phyloP scores from a whole-genome alignment of 2,113 vertebrate species.

The Physeter macrocephalus region DNA sequence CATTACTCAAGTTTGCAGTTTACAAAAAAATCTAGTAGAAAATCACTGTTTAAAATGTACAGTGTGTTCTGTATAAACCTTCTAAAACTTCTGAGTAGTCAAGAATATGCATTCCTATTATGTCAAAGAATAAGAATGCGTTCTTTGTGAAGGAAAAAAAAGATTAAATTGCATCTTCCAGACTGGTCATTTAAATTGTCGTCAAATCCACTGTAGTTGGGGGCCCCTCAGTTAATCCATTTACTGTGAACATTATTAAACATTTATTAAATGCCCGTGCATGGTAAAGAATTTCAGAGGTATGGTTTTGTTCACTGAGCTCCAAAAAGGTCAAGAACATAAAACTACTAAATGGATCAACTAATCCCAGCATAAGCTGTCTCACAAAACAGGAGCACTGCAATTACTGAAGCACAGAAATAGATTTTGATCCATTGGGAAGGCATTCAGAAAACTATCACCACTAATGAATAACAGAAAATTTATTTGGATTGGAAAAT shows the following conservation, averaged over 20 bases:
- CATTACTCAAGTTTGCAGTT: background rate
- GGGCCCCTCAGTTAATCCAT: constrained; percentile 27
- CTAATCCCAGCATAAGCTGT: background rate
- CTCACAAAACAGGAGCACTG: background rate
- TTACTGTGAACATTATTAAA: constrained; percentile 50
- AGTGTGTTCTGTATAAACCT: background rate
- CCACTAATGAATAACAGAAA: background rate
- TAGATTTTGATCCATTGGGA: background rate
- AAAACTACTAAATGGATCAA: constrained; percentile 16
- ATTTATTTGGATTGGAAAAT: constrained; percentile 37
- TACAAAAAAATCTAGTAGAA: background rate
- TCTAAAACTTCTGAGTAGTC: background rate
- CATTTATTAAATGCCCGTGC: constrained; percentile 32
- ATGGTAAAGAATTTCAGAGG: constrained; percentile 35
- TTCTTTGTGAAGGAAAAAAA: constrained; percentile 43
- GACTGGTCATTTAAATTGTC: constrained; percentile 38
- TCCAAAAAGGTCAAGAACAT: constrained; percentile 7
- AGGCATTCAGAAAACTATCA: constrained; percentile 33
- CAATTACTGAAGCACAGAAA: constrained; percentile 9
- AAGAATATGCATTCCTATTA: constrained; percentile 9
- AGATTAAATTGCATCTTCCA: constrained; percentile 47
- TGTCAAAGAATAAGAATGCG: constrained; percentile 21
- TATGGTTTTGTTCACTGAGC: constrained; percentile 3
- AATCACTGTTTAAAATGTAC: constrained; percentile 7
- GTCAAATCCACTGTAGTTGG: constrained; percentile 11